Evolutionary conservation across 2,797 vertebrate genomes (phyloP).

Genomic region (Macrochelys suwanniensis): DNA sequence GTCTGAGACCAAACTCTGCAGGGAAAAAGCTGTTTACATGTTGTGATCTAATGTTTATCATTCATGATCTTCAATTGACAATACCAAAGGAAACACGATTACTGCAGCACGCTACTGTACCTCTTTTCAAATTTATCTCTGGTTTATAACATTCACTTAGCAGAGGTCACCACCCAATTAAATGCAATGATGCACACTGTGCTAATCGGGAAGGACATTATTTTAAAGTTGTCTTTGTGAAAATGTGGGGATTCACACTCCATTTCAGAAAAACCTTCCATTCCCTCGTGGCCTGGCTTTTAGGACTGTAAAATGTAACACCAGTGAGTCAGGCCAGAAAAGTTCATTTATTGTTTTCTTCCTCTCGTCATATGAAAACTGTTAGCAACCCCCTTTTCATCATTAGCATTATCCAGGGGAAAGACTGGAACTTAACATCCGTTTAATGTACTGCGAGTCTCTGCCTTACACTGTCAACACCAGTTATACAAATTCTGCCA

Average conservation of each 20-base stretch:
- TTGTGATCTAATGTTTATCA: slow-evolving; percentile 82
- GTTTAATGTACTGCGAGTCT: not conserved
- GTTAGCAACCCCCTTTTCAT: slow-evolving; percentile 3
- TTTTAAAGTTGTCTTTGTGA: slow-evolving; percentile 69
- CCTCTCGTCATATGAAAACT: slow-evolving; percentile 2
- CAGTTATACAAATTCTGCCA: not conserved
- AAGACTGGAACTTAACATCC: not conserved
- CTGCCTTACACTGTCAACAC: not conserved
- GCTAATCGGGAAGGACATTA: slow-evolving; percentile 74
- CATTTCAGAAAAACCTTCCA: slow-evolving; percentile 33
- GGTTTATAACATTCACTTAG: slow-evolving; percentile 72
- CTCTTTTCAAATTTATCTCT: slow-evolving; percentile 72
- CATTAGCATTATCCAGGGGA: slow-evolving; percentile 18
- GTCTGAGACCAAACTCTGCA: slow-evolving; percentile 81
- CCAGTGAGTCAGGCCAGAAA: slow-evolving; percentile 17
- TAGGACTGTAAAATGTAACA: slow-evolving; percentile 57
- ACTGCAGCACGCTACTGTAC: slow-evolving; percentile 68
- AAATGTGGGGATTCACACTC: slow-evolving; percentile 64
- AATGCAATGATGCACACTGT: slow-evolving; percentile 72
- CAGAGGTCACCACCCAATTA: slow-evolving; percentile 78
- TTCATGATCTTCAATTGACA: slow-evolving; percentile 78
- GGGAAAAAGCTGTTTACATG: slow-evolving; percentile 81
- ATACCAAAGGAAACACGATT: slow-evolving; percentile 78
- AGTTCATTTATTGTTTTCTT: slow-evolving; percentile 21
- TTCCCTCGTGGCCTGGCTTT: slow-evolving; percentile 53